A percentile compares a stretch with the other conserved stretches of the same genome.
Evolutionary conservation across 2,113 vertebrate genomes (phyloP).

Genomic region (Anhinga rufa): DNA sequence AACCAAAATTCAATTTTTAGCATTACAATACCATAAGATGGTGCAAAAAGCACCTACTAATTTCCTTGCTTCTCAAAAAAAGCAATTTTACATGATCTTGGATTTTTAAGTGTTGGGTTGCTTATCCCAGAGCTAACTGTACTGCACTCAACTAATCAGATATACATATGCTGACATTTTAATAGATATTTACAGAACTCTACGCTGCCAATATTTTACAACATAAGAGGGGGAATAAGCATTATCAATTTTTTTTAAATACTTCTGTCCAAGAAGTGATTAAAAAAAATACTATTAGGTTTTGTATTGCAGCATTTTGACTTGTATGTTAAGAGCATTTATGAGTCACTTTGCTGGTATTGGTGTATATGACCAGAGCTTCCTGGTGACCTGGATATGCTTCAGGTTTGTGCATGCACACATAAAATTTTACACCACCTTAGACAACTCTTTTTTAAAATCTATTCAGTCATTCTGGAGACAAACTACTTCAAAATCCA

Average conservation of each 20-base stretch:
- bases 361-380: neutral
- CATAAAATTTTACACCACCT: neutral
- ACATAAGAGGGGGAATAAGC: neutral
- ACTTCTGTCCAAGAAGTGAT: constrained; percentile 24
- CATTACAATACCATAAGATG: constrained; percentile 9
- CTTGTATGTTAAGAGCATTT: constrained; percentile 1
- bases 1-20: neutral
- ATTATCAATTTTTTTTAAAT: neutral
- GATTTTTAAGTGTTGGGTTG: constrained; percentile 7
- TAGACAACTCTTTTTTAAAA: neutral
- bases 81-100: constrained; percentile 32
- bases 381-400: neutral
- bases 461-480: neutral
- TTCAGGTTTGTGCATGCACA: neutral
- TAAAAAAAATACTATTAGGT: constrained; percentile 3
- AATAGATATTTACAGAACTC: constrained; percentile 49
- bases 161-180: constrained; percentile 8
- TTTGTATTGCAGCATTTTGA: constrained; percentile 25
- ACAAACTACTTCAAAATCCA: neutral
- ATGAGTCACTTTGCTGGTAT: neutral
- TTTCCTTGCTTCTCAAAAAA: constrained; percentile 63
- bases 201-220: neutral
- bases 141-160: neutral
- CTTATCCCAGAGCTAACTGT: constrained; percentile 22
- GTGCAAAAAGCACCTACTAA: constrained; percentile 66